phyloP scores from a whole-genome alignment of 2,113 vertebrate genomes.

The Micromys minutus region DNA sequence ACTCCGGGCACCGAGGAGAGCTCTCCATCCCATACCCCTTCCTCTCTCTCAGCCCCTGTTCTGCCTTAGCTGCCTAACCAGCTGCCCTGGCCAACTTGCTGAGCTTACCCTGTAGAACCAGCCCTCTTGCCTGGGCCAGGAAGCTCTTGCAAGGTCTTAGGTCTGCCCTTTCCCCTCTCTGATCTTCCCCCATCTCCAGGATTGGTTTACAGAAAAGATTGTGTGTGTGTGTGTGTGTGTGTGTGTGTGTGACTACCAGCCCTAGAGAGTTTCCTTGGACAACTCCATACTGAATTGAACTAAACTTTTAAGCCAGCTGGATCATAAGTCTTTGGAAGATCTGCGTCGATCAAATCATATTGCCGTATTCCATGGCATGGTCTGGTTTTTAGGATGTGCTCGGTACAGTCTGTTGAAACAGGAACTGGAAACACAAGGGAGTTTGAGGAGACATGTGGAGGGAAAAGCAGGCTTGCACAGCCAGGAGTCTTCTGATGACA shows the following conservation, averaged over 20 bases:
- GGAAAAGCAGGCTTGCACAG: not conserved
- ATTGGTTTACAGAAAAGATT: no score
- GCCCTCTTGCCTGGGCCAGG: fast-evolving
- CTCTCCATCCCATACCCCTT: fast-evolving
- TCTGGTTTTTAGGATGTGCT: not conserved
- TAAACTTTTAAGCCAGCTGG: not conserved
- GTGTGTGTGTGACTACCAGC: not conserved
- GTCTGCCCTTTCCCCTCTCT: fast-evolving
- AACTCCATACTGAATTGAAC: no score
- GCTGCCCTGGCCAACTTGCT: not conserved
- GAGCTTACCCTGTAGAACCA: not conserved
- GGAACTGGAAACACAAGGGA: not conserved
- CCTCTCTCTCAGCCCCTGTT: not conserved
- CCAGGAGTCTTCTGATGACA: not conserved
- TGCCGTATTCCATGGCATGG: no score
- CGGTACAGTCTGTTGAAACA: not conserved
- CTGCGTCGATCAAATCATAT: not conserved
- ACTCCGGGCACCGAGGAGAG: fast-evolving
- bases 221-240: not conserved
- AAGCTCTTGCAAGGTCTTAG: not conserved
- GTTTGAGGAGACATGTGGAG: not conserved
- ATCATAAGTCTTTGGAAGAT: not conserved
- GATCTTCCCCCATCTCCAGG: no score
- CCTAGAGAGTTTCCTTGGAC: fast-evolving
- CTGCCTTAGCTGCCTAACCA: not conserved